phyloP scores from a whole-genome alignment of 2,113 vertebrate species.

The Prolemur simus region DNA sequence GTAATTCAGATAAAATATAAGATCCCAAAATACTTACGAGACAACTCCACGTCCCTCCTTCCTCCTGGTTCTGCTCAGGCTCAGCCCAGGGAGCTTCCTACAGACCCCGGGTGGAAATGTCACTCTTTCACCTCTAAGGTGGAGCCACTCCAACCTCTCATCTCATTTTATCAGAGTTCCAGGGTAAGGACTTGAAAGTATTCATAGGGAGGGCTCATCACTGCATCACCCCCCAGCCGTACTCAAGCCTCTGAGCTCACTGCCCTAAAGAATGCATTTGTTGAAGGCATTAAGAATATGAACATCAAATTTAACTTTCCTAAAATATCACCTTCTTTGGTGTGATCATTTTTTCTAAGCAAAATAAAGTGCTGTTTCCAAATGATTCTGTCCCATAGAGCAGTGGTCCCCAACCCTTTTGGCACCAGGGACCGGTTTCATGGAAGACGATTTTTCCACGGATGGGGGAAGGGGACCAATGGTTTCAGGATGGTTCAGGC shows the following conservation, averaged over 20 bases:
- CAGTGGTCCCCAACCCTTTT: no score
- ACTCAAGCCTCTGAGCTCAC: neutral
- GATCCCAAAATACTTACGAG: no score
- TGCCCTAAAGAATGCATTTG: rapidly evolving
- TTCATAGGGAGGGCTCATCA: rapidly evolving
- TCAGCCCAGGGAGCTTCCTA: neutral
- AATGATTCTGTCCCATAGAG: neutral
- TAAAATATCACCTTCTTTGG: neutral
- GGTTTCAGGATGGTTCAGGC: no score
- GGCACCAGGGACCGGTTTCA: no score
- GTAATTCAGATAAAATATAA: neutral
- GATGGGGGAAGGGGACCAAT: no score
- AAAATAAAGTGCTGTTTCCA: neutral
- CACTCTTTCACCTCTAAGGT: neutral
- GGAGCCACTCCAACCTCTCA: neutral
- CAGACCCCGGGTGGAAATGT: rapidly evolving
- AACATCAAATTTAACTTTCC: neutral
- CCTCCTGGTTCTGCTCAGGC: neutral
- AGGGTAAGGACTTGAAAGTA: neutral
- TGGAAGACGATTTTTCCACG: no score
- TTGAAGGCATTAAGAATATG: neutral
- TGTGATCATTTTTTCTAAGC: neutral
- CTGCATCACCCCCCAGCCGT: rapidly evolving
- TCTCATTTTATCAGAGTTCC: neutral
- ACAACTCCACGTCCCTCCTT: neutral